Evolutionary conservation across 2,888 invertebrate genomes (phyloP).

Genomic region (Liodrosophila aerea): DNA sequence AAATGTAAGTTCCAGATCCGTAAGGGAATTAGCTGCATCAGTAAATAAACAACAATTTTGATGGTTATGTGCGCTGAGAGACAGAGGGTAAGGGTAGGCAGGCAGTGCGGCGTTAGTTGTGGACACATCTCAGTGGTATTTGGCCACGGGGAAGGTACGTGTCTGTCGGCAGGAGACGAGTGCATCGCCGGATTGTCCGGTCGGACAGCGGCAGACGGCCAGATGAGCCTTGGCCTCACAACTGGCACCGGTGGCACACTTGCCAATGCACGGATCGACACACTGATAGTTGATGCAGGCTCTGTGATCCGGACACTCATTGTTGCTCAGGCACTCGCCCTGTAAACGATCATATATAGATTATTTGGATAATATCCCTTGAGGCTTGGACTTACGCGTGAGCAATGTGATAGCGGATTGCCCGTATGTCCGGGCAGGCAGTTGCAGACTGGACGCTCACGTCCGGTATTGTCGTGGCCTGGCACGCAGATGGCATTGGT

Average conservation of each 20-base stretch:
- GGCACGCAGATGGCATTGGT: slow-evolving; percentile 87
- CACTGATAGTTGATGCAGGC: slow-evolving; percentile 91
- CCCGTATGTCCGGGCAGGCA: slow-evolving; percentile 91
- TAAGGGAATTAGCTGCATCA: slow-evolving; percentile 31
- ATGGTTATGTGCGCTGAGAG: background rate
- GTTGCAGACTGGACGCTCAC: slow-evolving; percentile 93
- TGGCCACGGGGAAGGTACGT: slow-evolving; percentile 80
- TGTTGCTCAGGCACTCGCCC: slow-evolving; percentile 91
- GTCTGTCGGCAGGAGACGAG: slow-evolving; percentile 84
- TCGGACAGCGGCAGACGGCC: slow-evolving; percentile 91
- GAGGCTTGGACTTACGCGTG: slow-evolving; percentile 82
- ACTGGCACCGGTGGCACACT: slow-evolving; percentile 89
- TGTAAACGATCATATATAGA: slow-evolving; percentile 68
- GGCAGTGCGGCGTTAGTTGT: slow-evolving; percentile 62
- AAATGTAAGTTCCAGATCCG: slow-evolving; percentile 23
- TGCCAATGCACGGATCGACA: slow-evolving; percentile 89
- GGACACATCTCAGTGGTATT: slow-evolving; percentile 68
- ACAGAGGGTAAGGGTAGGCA: slow-evolving; percentile 39
- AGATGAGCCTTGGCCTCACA: slow-evolving; percentile 90
- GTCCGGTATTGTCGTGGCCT: slow-evolving; percentile 91
- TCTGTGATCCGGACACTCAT: slow-evolving; percentile 88
- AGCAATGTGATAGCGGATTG: slow-evolving; percentile 88
- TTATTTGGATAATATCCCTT: background rate
- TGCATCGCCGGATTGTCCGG: slow-evolving; percentile 86
- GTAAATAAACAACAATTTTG: slow-evolving; percentile 21